A percentile compares a stretch with the other conserved stretches of the same genome.
phyloP scores from a whole-genome alignment of 1,140 invertebrate genomes.

The Bilobella aurantiaca region DNA sequence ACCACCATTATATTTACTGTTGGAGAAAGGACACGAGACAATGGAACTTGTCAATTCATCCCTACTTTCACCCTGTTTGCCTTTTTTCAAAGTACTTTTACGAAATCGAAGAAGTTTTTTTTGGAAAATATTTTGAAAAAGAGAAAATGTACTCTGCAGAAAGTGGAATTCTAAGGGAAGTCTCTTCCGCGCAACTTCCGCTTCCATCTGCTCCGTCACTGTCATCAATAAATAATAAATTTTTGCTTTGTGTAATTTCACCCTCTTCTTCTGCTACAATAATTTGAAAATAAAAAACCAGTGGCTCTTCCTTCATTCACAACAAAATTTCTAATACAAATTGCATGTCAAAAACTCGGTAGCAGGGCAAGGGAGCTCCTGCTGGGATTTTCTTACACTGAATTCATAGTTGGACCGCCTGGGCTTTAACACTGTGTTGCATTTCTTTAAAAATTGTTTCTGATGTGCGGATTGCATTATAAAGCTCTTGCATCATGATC shows the following conservation, averaged over 20 bases:
- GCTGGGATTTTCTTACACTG: background rate
- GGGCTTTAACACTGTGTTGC: background rate
- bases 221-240: background rate
- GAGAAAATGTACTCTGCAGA: background rate
- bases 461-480: background rate
- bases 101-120: too few species aligned
- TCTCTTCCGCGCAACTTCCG: background rate
- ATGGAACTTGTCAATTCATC: background rate
- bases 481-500: background rate
- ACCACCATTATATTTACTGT: background rate
- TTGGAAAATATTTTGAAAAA: too few species aligned
- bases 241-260: background rate
- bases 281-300: background rate
- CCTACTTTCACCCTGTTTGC: background rate
- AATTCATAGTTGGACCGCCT: background rate
- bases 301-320: background rate
- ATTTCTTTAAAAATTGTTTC: background rate
- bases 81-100: too few species aligned
- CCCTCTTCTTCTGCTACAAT: background rate
- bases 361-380: background rate
- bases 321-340: background rate
- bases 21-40: background rate
- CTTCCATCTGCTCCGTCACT: background rate
- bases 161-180: background rate
- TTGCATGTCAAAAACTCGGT: background rate